Conservation (phyloP, 2,113 vertebrate species). For the Ciconia boyciana region DNA sequence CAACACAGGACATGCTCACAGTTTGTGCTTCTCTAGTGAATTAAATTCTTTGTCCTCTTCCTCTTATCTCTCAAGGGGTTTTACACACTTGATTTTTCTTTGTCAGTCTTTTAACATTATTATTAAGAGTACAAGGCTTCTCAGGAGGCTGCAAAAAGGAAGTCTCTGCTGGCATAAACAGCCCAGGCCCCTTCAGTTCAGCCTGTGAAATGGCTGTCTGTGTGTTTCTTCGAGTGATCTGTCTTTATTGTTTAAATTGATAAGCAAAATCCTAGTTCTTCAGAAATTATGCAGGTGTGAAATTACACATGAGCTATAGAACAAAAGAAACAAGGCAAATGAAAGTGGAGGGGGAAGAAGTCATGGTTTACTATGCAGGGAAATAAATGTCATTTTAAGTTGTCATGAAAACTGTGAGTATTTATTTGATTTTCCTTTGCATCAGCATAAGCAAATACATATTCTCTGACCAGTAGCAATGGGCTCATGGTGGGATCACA, state of each 20-base stretch:
- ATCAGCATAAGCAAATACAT: background rate
- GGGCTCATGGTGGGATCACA: too few species aligned
- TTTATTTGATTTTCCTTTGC: background rate
- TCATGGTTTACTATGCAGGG: background rate
- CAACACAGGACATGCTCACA: background rate
- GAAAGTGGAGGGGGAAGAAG: background rate
- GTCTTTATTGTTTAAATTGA: background rate
- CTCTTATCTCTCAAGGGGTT: background rate
- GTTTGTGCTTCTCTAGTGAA: background rate
- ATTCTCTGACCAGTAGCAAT: background rate
- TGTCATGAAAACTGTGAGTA: background rate
- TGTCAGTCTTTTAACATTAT: background rate
- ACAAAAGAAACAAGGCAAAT: background rate
- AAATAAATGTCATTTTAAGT: background rate
- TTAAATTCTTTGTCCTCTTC: background rate
- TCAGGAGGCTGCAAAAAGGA: background rate
- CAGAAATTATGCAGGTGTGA: background rate
- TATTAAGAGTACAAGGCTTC: background rate
- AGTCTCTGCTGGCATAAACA: background rate
- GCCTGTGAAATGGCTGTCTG: background rate
- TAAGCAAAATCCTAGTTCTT: background rate
- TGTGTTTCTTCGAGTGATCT: background rate
- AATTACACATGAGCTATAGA: constrained; percentile 3
- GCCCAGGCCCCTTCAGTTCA: background rate
- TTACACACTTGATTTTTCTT: background rate